Base-by-base conservation (phyloP, 1,140 invertebrate genomes). In the Atta colombica region DNA sequence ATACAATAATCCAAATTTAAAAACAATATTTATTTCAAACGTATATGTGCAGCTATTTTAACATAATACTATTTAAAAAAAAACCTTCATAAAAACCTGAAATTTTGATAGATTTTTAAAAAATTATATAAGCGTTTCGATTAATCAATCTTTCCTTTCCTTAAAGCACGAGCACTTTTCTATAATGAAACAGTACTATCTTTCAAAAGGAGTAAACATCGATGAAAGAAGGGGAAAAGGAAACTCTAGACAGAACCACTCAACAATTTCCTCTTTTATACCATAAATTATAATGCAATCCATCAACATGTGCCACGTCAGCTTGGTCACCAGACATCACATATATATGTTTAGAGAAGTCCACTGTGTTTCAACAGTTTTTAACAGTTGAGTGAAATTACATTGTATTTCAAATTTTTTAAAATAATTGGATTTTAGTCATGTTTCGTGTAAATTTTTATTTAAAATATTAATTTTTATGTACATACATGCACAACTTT, bases 261-360 rank as follows among this genome's bases (percentile, higher is more conserved):
- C 58, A 49, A 45, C 28, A 49, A 1, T 49, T n/a, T 28, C 39
- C 16, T 45, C 49, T 18, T 77, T 53, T 63, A 39, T 63, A 18
- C 25, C 16, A 63, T 21, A 39, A 58, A 77, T 63, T 77, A 63
- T 77, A 77, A 77, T 14, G 39, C 58, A 39, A 77, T 77, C 58
- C 35, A 49, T 77, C 75, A 77, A 49, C 39, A 63, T 63, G 58
- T 77, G 14, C 55, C 58, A 28, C 39, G 16, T 63, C 35, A 77
- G 21, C 8, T 60, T 63, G 21, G 25, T 28, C 35, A 45, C 14
- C n/a, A 4, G 21, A 21, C 53, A 18, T 61, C 45, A 21, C 39
- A 14, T 39, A 58, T 31, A 51, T 1, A 21, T 8, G 39, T 35
- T 35, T 7, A 45, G 3, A 77, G 8, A 18, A 63, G 10, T 12